Base-by-base conservation (phyloP, 2,888 invertebrate genomes). In the Chalcis sispes region DNA sequence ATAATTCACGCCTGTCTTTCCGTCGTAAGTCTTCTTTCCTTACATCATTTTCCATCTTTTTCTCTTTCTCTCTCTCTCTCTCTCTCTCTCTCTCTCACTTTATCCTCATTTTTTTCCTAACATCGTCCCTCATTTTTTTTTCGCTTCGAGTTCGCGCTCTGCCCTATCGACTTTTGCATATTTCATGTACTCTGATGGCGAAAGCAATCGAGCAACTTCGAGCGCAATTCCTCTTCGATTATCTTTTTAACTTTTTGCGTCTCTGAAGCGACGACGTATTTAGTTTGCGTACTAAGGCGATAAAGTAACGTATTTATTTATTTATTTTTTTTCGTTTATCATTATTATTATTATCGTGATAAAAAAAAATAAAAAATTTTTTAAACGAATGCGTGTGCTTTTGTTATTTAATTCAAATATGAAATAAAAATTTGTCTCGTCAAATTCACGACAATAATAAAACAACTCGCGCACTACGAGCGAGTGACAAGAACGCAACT, bases 141-240 rank as follows among this genome's bases (percentile, higher is more conserved):
- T 15, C 10, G 10, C 18, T 5, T 20, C n/a, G 52, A 69, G 25
- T 36, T 27, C 58, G 18, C 54, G 56, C 61, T 8, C 62, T 69
- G 52, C 64, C 62, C 52, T 72, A 77, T 81, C 75, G 77, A 79
- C 82, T 82, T 67, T 74, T 84, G 82, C 83, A 84, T 83, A 84
- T 85, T 85, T 84, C 82, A 85, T 82, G 82, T 77, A 80, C 82
- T 50, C 79, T 80, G 80, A 79, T 81, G 79, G 80, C n/a, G n/a
- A n/a, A n/a, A n/a, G n/a, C 80, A 83, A 82, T 83, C 83, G 72
- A 48, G 23, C 4, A 65, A 64, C 54, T 64, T 72, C 40, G 20
- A 7, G 52, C 42, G n/a, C n/a, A n/a, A n/a, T n/a, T n/a, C 36
- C 13, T 50, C 42, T 13, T n/a, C 52, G 62, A 56, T 72, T 72